A percentile compares a stretch with the other conserved stretches of the same genome.
These are phyloP conservation scores for Lordiphosa mommai DNA, from an alignment of 1,140 invertebrate species.

Conservation along the genomic window DNA sequence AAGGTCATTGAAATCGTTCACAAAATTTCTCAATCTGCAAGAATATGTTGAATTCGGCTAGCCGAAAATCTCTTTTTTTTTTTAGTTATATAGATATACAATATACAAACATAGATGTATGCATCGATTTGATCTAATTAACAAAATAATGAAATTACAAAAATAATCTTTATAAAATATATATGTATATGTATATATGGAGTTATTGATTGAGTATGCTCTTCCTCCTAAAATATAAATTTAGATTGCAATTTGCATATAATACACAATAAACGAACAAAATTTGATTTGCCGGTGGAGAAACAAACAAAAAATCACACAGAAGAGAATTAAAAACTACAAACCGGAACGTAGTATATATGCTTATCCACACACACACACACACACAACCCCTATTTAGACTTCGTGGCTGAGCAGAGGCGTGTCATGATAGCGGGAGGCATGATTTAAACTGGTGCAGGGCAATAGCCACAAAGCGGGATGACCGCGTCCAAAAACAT, in stretches of 20 bases:
- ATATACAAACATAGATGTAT: conserved; percentile 26
- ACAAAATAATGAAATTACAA: conserved; percentile 10
- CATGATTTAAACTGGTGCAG: conserved; percentile 82
- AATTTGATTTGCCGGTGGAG: conserved; percentile 11
- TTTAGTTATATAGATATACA: conserved; percentile 17
- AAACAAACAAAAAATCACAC: conserved; percentile 38
- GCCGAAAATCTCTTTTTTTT: conserved; percentile 20
- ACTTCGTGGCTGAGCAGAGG: conserved; percentile 83
- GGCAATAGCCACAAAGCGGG: conserved; percentile 84
- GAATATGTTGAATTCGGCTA: conserved; percentile 13
- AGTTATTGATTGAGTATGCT: conserved; percentile 49
- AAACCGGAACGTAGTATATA: conserved; percentile 20
- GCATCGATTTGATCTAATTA: conserved; percentile 31
- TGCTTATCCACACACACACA: conserved; percentile 12
- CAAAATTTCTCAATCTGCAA: conserved; percentile 14
- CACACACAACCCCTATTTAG: conserved; percentile 59
- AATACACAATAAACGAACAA: conserved; percentile 46
- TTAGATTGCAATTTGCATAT: conserved; percentile 44
- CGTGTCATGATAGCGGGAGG: conserved; percentile 81
- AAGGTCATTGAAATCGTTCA: no score
- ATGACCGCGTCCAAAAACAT: conserved; percentile 90
- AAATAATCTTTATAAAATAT: conserved; percentile 54
- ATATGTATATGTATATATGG: no score
- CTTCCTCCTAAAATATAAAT: conserved; percentile 37
- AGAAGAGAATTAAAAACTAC: conserved; percentile 30